Evolutionary conservation across 2,888 invertebrate genomes (phyloP), one percentile per base, ranked within the genome.

Genomic region (Chrysopilus asiliformis): DNA sequence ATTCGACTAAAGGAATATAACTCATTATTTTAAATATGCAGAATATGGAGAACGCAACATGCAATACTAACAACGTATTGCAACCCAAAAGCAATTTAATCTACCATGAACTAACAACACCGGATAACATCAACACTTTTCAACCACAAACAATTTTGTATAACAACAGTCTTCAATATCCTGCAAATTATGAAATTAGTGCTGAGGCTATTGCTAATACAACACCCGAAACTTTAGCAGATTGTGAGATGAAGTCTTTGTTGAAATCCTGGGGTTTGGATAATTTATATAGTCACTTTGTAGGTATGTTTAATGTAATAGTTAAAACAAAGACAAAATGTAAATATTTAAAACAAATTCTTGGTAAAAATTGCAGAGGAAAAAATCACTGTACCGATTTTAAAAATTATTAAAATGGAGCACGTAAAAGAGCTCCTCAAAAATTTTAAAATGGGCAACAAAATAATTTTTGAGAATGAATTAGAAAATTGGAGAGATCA

Each of bases 381-480:
- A 14, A 16, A 31, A 15, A 34, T 27, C 12, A 38, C 30, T 14
- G 16, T 34, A n/a, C 20, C 38, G 3, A 12, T 25, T 8, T 13
- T 33, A 20, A 34, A 34, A 38, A 32, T 42, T 6, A 45, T 49
- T 1, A 48, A 48, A 37, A 34, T 27, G 2, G 44, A 46, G 32
- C 47, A 50, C 27, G 42, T 48, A 16, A 44, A 47, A 25, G 33
- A 32, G 19, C 26, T 49, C 4, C 25, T 49, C 9, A 42, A 40
- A 25, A 41, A 38, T 29, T 47, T 43, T 36, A 41, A 45, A 10
- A 31, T 49, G 39, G 47, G 48, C 12, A 45, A 46, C 4, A 45
- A 45, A 36, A 47, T 48, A 13, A 10, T 45, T 12, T 50, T 50
- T 39, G 50, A 50, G 27, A 32, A 49, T 34, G 40, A 48, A 25